Conservation (phyloP, 2,113 vertebrate genomes). For the Maccullochella peelii region DNA sequence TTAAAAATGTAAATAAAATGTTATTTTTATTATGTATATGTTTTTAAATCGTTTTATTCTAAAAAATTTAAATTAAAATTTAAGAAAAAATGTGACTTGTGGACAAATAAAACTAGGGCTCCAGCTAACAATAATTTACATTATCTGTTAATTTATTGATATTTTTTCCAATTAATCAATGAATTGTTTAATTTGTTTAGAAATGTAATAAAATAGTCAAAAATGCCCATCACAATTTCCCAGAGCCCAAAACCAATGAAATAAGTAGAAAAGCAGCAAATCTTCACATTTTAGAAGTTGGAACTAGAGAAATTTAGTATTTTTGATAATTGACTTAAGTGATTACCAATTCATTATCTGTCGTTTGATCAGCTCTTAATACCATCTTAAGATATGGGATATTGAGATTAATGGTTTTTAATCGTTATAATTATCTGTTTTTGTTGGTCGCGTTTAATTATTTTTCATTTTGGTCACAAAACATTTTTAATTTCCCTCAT, state of each 20-base stretch:
- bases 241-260: background rate
- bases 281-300: background rate
- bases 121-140: background rate
- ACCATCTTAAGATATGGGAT: no score
- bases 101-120: background rate
- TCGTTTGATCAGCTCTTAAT: background rate
- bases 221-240: background rate
- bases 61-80: background rate
- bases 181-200: background rate
- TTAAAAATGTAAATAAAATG: background rate
- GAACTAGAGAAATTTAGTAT: background rate
- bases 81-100: background rate
- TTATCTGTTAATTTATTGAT: background rate
- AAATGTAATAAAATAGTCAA: background rate
- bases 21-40: background rate
- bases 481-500: background rate
- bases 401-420: background rate
- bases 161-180: background rate
- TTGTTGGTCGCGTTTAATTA: background rate
- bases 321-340: background rate
- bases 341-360: background rate
- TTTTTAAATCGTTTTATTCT: background rate
- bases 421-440: background rate
- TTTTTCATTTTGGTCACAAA: background rate
- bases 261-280: background rate